phyloP scores from a whole-genome alignment of 2,113 vertebrate genomes.

The Sander lucioperca region DNA sequence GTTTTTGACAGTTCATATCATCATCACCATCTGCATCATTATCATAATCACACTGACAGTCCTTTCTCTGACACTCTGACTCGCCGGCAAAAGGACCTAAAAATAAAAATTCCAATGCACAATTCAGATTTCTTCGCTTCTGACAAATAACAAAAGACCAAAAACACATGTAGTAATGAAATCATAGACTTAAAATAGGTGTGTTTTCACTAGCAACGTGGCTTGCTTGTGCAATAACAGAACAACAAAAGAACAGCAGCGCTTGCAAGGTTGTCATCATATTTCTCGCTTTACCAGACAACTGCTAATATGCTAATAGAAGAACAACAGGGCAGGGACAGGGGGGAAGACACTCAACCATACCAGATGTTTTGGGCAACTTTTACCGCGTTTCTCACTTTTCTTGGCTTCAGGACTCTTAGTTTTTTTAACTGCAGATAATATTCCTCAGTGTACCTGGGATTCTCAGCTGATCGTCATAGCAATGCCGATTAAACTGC shows the following conservation, averaged over 20 bases:
- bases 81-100: not conserved
- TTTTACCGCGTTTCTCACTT: not conserved
- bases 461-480: no score
- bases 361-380: not conserved
- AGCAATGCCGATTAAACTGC: no score
- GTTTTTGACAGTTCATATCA: conserved; percentile 8
- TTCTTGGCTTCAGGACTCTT: no score
- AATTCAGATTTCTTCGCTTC: not conserved
- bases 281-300: not conserved
- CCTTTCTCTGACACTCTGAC: not conserved
- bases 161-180: not conserved
- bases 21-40: conserved; percentile 2
- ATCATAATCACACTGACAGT: conserved; percentile 6
- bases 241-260: not conserved
- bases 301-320: not conserved
- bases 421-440: no score
- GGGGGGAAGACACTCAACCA: not conserved
- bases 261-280: not conserved
- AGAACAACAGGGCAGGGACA: not conserved
- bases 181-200: not conserved
- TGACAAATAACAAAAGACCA: not conserved
- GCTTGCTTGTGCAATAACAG: not conserved
- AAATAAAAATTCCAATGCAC: not conserved
- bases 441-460: no score
- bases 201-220: not conserved